Evolutionary conservation across 2,113 vertebrate species (phyloP).

Genomic region (Pampusana beccarii): DNA sequence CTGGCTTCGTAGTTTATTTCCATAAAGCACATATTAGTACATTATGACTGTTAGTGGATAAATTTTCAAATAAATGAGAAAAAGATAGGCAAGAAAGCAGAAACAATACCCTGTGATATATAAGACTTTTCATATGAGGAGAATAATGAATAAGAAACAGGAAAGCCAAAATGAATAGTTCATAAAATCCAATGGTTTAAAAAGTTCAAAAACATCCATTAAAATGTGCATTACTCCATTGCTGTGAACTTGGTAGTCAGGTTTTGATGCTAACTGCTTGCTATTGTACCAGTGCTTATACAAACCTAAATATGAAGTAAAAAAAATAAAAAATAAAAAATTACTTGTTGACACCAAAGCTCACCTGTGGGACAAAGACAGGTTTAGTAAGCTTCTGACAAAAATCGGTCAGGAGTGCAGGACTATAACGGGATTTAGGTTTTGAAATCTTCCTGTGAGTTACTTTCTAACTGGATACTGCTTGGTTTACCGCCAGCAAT

Average conservation of each 20-base stretch:
- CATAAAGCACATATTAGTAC: neutral
- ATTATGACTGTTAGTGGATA: too few species aligned
- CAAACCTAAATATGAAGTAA: accelerated
- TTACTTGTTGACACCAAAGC: neutral
- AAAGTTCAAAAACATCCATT: neutral
- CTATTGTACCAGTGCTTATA: neutral
- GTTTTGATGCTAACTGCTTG: neutral
- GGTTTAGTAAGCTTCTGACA: neutral
- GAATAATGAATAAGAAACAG: neutral
- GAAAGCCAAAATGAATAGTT: neutral
- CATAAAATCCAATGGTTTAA: neutral
- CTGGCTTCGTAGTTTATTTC: neutral
- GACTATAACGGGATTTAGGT: accelerated
- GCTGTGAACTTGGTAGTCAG: neutral
- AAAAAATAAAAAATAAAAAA: neutral
- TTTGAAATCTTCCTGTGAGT: neutral
- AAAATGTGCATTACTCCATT: neutral
- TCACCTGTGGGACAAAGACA: neutral
- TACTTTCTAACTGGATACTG: neutral
- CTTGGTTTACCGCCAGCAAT: neutral
- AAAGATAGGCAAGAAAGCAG: neutral
- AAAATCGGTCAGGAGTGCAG: neutral
- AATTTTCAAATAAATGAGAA: neutral
- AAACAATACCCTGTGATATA: neutral
- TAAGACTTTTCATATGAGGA: neutral